These are phyloP conservation scores for Sturnus vulgaris DNA, from an alignment of 2,113 vertebrate genomes.

Conservation along the genomic window DNA sequence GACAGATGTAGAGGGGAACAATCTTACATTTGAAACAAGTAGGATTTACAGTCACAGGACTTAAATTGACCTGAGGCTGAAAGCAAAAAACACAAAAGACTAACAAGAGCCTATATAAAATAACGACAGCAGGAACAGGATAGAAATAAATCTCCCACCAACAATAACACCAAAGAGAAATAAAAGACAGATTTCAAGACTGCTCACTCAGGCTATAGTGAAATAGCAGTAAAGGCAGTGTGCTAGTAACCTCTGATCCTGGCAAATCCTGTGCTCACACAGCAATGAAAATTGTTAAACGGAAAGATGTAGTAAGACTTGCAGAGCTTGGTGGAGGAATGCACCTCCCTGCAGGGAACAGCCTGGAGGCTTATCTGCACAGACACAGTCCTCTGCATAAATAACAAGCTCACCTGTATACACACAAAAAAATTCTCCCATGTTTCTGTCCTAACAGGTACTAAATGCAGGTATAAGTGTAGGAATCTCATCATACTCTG, in stretches of 20 bases:
- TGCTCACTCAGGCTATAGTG: not conserved
- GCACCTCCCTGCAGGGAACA: not conserved
- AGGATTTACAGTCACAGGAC: slow-evolving; percentile 14
- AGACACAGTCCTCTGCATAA: not conserved
- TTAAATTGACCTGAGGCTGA: slow-evolving; percentile 18
- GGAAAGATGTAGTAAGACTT: not conserved
- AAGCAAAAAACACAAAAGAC: slow-evolving; percentile 27
- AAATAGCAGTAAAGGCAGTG: slow-evolving; percentile 26
- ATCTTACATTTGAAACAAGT: not conserved
- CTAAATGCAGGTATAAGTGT: not conserved
- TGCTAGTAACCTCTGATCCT: slow-evolving; percentile 46
- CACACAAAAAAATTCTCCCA: not conserved
- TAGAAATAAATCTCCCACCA: slow-evolving; percentile 51
- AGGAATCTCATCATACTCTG: not conserved
- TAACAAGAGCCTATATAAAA: slow-evolving; percentile 43
- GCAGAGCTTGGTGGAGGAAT: not conserved
- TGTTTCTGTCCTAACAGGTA: not conserved
- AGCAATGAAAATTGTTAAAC: slow-evolving; percentile 38
- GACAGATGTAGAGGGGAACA: not conserved
- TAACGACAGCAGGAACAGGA: not conserved
- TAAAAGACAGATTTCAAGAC: slow-evolving; percentile 49
- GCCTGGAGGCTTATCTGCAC: not conserved
- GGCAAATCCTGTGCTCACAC: slow-evolving; percentile 11
- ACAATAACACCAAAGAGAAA: slow-evolving; percentile 39
- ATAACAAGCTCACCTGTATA: not conserved